phyloP scores from a whole-genome alignment of 2,888 invertebrate species.

The Oegoconia quadripuncta region DNA sequence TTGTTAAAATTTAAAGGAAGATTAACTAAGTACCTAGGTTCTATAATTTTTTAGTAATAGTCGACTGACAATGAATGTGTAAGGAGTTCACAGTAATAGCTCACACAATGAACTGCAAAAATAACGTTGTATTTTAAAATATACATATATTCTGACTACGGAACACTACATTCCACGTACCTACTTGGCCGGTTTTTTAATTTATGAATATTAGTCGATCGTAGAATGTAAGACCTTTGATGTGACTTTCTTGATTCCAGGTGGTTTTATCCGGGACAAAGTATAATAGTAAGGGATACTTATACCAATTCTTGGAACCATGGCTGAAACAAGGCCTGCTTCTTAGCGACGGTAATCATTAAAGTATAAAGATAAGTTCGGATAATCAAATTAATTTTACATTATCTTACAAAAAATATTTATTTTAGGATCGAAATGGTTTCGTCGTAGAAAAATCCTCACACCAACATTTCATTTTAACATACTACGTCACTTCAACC shows the following conservation, averaged over 20 bases:
- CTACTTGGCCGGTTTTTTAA: no score
- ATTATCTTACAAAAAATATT: background rate
- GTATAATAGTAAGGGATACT: constrained; percentile 68
- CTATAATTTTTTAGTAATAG: no score
- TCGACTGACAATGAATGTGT: no score
- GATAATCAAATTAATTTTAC: background rate
- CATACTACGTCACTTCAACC: constrained; percentile 53
- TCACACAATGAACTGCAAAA: no score
- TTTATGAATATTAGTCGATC: no score
- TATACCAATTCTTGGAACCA: constrained; percentile 67
- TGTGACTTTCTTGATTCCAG: constrained; percentile 41
- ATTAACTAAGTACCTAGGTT: no score
- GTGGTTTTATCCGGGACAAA: constrained; percentile 66
- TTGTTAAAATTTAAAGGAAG: no score
- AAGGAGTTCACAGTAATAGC: no score
- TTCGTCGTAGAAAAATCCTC: constrained; percentile 71
- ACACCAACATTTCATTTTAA: constrained; percentile 81
- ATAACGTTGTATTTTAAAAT: no score
- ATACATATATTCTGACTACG: no score
- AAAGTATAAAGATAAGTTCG: background rate
- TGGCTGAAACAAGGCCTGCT: constrained; percentile 77
- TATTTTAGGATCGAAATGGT: constrained; percentile 69
- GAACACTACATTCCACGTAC: no score
- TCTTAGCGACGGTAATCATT: constrained; percentile 50
- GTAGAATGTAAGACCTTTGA: no score